Conservation (phyloP, 2,888 invertebrate species). For the Rhagonycha fulva region DNA sequence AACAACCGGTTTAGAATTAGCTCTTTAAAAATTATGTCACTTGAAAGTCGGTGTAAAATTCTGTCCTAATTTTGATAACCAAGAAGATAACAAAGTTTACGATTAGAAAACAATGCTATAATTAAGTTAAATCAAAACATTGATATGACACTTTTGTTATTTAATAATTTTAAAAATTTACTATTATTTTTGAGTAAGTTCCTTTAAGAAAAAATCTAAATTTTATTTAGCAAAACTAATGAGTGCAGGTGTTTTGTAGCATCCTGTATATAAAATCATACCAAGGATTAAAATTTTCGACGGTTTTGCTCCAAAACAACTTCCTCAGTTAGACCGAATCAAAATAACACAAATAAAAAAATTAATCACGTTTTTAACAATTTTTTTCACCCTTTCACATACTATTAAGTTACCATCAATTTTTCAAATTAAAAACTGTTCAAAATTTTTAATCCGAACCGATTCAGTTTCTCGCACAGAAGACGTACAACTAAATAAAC, state of each 20-base stretch:
- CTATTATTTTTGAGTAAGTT: neutral
- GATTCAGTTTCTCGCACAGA: neutral
- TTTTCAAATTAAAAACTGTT: neutral
- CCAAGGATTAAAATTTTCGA: too few relatives aligned
- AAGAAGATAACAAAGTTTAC: neutral
- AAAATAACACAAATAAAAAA: neutral
- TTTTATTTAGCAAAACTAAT: neutral
- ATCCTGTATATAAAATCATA: too few relatives aligned
- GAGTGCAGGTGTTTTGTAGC: neutral
- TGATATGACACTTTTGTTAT: neutral
- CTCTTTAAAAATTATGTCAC: neutral
- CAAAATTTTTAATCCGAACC: neutral
- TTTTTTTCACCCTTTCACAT: neutral
- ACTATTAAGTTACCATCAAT: neutral
- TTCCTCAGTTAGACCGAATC: neutral
- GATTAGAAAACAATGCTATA: neutral
- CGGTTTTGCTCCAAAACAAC: neutral
- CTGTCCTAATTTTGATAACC: neutral
- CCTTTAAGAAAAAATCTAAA: neutral
- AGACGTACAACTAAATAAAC: constrained; percentile 22
- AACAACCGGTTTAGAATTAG: neutral
- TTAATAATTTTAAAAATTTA: neutral
- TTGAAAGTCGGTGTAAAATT: neutral
- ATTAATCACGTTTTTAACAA: neutral
- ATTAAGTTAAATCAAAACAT: neutral